Conservation (phyloP, 2,113 vertebrate genomes). For the Petroica traversi region DNA sequence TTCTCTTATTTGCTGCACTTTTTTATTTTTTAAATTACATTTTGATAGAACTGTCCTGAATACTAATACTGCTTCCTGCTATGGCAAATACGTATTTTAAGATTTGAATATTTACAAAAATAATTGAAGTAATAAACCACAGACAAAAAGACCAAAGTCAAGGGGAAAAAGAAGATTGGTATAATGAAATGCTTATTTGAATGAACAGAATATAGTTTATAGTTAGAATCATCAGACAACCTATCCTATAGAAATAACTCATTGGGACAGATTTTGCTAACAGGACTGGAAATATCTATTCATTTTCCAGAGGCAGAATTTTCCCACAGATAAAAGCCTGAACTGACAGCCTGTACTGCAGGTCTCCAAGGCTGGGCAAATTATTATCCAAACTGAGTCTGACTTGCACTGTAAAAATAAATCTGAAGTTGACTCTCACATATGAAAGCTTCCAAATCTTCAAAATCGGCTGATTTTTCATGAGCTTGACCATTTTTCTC, state of each 20-base stretch:
- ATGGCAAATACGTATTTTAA: not conserved
- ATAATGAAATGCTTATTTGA: not conserved
- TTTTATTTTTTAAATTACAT: not conserved
- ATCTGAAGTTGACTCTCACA: not conserved
- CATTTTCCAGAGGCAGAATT: not conserved
- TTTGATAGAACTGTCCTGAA: not conserved
- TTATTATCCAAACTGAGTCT: not conserved
- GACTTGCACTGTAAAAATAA: not conserved
- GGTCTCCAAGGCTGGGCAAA: not conserved
- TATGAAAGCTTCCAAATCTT: not conserved
- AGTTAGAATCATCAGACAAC: not conserved
- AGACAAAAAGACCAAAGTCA: not conserved
- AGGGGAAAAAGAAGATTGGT: not conserved
- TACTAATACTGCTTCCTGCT: not conserved
- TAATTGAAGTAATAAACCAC: not conserved
- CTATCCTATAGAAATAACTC: not conserved
- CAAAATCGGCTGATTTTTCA: not conserved
- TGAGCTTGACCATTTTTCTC: not conserved
- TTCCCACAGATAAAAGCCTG: not conserved
- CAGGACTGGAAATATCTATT: not conserved
- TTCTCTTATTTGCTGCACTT: not conserved
- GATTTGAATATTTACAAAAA: not conserved
- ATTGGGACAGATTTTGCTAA: not conserved
- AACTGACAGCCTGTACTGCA: not conserved
- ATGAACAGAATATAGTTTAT: not conserved